Evolutionary conservation across 1,140 invertebrate genomes (phyloP), one percentile per base, ranked within the genome.

Genomic region (Pygmarrhopalites habei): DNA sequence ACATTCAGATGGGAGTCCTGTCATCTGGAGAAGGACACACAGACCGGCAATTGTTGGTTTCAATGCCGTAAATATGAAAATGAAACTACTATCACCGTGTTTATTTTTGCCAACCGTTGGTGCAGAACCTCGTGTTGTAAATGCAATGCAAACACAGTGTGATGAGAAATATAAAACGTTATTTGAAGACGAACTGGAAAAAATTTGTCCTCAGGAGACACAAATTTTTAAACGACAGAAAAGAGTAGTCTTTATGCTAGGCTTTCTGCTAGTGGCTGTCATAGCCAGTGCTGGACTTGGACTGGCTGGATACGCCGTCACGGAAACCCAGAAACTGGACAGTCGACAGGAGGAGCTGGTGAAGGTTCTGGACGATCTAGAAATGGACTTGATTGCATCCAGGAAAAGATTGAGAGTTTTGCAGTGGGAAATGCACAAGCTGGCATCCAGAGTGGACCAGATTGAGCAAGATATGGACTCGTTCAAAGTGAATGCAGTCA

Each of bases 281-380:
- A 47, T 60, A 1, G 46, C 49, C 15, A 53, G 43, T 47, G 57
- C 57, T 5, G 57, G 57, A 25, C 7, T 59, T 29, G 57, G 57
- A 28, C 1, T 59, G 1, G 57, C 25, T 1, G 57, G 21, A 7
- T 14, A 12, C n/a, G 3, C 49, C 14, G n/a, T 52, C 5, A 10
- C 49, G 2, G 7, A 5, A 15, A 29, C 23, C 28, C 25, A 26
- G 5, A 4, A 3, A 52, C 28, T 26, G 25, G 49, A 25, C 2
- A 28, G 4, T 21, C 14, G 28, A 29, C 19, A 52, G 28, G 23
- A 15, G 10, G 4, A 52, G 28, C 7, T 52, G 49, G 25, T 28
- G 28, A n/a, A 52, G 7, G 14, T 3, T 7, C 23, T 52, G 25
- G 49, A 52, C 14, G n/a, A 25, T 7, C 14, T 52, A 26, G 49